Percentiles rank a stretch among this genome's conserved stretches.
Conservation (phyloP, 2,888 invertebrate species). For the Panzeria rudis region DNA sequence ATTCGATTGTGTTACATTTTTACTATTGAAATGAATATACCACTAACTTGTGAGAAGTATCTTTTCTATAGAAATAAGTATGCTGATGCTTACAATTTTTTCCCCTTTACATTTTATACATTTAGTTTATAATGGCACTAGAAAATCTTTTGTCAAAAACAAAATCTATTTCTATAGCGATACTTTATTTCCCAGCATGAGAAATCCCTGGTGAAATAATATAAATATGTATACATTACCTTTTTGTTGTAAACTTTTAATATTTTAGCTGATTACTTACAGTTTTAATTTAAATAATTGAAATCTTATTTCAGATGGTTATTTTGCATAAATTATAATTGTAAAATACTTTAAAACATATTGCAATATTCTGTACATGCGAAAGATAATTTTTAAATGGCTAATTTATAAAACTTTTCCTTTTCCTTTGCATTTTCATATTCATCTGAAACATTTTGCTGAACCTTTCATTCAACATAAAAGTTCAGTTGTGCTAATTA, state of each 20-base stretch:
- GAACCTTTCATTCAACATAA: conserved; percentile 8
- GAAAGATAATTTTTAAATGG: not conserved
- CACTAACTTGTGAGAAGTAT: too few species aligned
- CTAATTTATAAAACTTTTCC: not conserved
- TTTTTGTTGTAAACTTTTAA: not conserved
- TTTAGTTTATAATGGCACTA: not conserved
- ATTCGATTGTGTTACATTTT: not conserved
- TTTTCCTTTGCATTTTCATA: not conserved
- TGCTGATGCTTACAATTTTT: not conserved
- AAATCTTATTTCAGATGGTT: not conserved
- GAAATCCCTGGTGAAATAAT: too few species aligned
- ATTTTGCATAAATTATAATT: conserved; percentile 26
- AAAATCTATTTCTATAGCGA: not conserved
- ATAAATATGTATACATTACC: not conserved
- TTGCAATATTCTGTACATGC: not conserved
- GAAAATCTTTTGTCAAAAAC: not conserved
- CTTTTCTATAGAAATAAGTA: not conserved
- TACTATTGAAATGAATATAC: too few species aligned
- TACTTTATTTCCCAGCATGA: not conserved
- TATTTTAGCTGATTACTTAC: conserved; percentile 15
- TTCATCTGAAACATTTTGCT: not conserved
- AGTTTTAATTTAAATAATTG: conserved; percentile 27
- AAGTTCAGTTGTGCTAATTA: conserved; percentile 69
- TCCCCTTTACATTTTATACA: not conserved
- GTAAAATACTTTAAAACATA: not conserved